Conservation (phyloP, 2,113 vertebrate genomes). For the Coracopsis vasa region DNA sequence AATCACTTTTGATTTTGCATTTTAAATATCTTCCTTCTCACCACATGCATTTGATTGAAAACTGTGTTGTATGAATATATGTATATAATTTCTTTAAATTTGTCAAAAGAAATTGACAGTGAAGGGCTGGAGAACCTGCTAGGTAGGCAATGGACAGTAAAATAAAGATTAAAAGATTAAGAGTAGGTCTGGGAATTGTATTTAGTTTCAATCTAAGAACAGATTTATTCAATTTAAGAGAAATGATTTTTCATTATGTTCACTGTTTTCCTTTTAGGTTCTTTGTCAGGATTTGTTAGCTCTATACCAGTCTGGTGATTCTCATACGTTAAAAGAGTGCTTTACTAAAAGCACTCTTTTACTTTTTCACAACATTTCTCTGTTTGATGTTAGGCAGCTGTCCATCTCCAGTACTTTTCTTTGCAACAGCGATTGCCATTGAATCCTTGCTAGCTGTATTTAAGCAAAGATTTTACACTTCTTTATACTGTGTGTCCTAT, state of each 20-base stretch:
- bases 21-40: neutral
- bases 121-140: neutral
- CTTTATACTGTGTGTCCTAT: neutral
- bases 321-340: neutral
- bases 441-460: neutral
- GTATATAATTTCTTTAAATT: neutral
- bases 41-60: neutral
- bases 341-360: neutral
- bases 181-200: neutral
- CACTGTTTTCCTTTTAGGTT: neutral
- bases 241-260: neutral
- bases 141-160: neutral
- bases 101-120: neutral
- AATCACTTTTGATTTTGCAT: neutral
- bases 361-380: neutral
- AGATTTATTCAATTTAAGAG: neutral
- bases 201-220: neutral
- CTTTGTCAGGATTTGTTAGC: neutral
- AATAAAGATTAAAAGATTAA: neutral
- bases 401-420: neutral
- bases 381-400: neutral
- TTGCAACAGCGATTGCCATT: neutral
- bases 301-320: neutral
- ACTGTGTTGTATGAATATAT: neutral
- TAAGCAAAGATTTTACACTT: neutral